phyloP scores from a whole-genome alignment of 2,888 invertebrate genomes.

The Cabera pusaria region DNA sequence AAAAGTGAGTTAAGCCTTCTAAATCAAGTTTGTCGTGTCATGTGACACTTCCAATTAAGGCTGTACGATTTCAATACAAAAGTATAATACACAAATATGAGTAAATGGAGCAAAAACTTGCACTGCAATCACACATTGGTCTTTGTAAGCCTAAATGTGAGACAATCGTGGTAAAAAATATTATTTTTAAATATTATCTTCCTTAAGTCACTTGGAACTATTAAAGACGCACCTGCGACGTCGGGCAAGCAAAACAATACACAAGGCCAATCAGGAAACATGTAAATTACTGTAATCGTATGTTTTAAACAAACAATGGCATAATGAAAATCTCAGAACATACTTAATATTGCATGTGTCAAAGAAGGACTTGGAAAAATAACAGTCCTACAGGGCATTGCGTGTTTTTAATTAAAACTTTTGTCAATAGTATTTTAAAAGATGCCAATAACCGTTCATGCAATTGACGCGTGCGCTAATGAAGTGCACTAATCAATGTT shows the following conservation, averaged over 20 bases:
- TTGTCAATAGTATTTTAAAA: slow-evolving; percentile 6
- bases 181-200: too few relatives aligned
- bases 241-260: slow-evolving; percentile 15
- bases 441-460: slow-evolving; percentile 1
- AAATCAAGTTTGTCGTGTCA: too few relatives aligned
- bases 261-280: slow-evolving; percentile 18
- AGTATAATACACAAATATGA: too few relatives aligned
- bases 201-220: background rate
- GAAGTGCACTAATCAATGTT: slow-evolving; percentile 5
- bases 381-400: background rate
- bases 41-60: too few relatives aligned
- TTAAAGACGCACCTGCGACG: slow-evolving; percentile 13
- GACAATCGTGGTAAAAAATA: too few relatives aligned
- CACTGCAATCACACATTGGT: too few relatives aligned
- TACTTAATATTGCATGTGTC: slow-evolving; percentile 6
- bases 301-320: slow-evolving; percentile 28
- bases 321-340: slow-evolving; percentile 22
- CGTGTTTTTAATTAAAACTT: slow-evolving; percentile 1
- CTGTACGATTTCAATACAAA: too few relatives aligned
- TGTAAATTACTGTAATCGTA: slow-evolving; percentile 26
- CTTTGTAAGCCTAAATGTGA: too few relatives aligned
- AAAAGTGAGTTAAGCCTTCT: too few relatives aligned
- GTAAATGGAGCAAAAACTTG: too few relatives aligned
- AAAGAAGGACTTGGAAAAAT: slow-evolving; percentile 8
- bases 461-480: slow-evolving; percentile 11